Evolutionary conservation across 2,113 vertebrate genomes (phyloP).

Genomic region (Bubo blakistoni): DNA sequence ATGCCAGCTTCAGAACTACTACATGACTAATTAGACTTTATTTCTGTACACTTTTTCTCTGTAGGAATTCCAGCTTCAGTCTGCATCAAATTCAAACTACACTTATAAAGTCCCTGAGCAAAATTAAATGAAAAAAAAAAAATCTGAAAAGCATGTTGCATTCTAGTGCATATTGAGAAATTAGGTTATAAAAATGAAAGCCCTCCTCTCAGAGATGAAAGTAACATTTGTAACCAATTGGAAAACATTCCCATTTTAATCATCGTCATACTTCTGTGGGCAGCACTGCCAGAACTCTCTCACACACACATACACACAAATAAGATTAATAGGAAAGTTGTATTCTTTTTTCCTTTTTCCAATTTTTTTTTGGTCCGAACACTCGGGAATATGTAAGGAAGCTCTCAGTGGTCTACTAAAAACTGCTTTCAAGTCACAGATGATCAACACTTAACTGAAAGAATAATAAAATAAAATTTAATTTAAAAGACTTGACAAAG

Average conservation of each 20-base stretch:
- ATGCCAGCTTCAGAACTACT: not conserved
- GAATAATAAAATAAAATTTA: not conserved
- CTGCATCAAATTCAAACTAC: not conserved
- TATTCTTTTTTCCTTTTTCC: not conserved
- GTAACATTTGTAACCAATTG: conserved; percentile 49
- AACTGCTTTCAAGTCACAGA: not conserved
- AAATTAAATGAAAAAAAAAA: not conserved
- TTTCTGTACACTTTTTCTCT: not conserved
- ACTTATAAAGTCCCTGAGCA: not conserved
- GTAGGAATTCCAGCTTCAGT: not conserved
- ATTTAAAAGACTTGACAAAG: not conserved
- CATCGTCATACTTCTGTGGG: not conserved
- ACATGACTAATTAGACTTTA: not conserved
- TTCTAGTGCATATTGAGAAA: not conserved
- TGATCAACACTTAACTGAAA: not conserved
- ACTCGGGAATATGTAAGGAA: not conserved
- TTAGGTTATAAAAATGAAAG: conserved; percentile 21
- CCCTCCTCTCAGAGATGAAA: conserved; percentile 8
- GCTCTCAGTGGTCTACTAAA: not conserved
- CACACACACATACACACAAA: not conserved
- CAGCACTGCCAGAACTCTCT: not conserved
- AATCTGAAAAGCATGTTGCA: not conserved
- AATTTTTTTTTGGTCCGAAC: not conserved
- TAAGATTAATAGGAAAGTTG: not conserved
- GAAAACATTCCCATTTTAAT: conserved; percentile 49